A percentile compares a stretch with the other conserved stretches of the same genome.
Conservation (phyloP, 1,140 invertebrate species). For the Zaprionus tsacasi region DNA sequence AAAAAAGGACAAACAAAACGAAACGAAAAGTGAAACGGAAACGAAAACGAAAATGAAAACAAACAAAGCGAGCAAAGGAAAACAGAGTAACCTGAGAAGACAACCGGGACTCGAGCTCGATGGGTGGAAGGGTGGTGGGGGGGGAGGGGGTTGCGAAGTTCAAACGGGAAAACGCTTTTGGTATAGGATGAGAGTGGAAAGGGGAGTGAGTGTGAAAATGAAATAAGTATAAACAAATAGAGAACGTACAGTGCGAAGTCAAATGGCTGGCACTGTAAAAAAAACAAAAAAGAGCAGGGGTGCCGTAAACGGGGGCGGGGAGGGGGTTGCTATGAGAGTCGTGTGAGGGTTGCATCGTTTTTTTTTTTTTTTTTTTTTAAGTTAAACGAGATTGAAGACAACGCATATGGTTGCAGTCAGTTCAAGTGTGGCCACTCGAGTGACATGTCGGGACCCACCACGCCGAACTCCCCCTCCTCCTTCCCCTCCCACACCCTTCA, state of each 20-base stretch:
- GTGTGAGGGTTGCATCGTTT: constrained; percentile 13
- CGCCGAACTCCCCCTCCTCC: no score
- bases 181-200: constrained; percentile 39
- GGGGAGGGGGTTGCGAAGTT: constrained; percentile 23
- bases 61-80: constrained; percentile 72
- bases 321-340: background rate
- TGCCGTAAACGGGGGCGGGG: background rate
- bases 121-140: background rate
- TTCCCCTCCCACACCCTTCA: background rate
- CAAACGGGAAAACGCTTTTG: constrained; percentile 51
- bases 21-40: constrained; percentile 76
- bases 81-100: constrained; percentile 78
- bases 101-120: background rate
- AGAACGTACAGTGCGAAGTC: constrained; percentile 57
- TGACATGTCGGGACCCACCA: background rate
- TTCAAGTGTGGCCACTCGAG: background rate
- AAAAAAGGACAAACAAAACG: constrained; percentile 64
- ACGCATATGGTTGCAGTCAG: constrained; percentile 42
- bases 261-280: constrained; percentile 45
- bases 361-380: constrained; percentile 10
- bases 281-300: constrained; percentile 14
- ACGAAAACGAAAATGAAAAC: constrained; percentile 77
- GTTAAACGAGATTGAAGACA: constrained; percentile 11
- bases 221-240: constrained; percentile 81
- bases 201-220: constrained; percentile 66